Base-by-base conservation (phyloP, 2,888 invertebrate genomes). In the Abrostola tripartita region DNA sequence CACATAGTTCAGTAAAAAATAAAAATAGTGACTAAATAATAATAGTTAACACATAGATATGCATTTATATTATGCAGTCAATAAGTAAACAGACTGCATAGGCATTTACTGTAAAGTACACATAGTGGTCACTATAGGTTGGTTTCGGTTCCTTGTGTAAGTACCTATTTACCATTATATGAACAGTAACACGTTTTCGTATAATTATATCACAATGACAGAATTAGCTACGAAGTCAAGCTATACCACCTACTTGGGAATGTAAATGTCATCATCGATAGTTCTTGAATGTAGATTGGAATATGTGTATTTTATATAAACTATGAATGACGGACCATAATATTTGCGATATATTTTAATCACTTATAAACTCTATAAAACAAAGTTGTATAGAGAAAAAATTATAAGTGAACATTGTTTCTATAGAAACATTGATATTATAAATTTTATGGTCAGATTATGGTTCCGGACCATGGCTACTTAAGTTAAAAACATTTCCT, bases 11-110 rank as follows among this genome's bases (percentile, higher is more conserved):
- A 74, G 72, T 74, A 71, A 74, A 24, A 68, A 66, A 62, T 66
- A 74, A 65, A 76, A 68, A 81, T 84, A 84, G 80, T 79, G 81
- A 74, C 81, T 68, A 66, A 68, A 65, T 78, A 80, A 42, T 63
- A 75, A 80, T 85, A 80, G 75, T 61, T 64, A 65, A 69, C 72
- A 79, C 78, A 71, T 81, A 76, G 79, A 74, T 78, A 79, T 78
- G 79, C 76, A 84, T 79, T 77, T 81, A 79, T 77, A 76, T 73
- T 65, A 65, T 74, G 65, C 68, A 69, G 74, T 73, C 51, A 74
- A 44, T 66, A 73, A 63, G 66, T 63, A 61, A 69, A 71, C 67
- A 67, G 76, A 76, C 74, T 81, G 72, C 64, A 71, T 77, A 68
- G 65, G 66, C 73, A 79, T 76, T 81, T 72, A 81, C 61, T 67